Conservation (phyloP, 1,140 invertebrate species). For the Cylas formicarius region DNA sequence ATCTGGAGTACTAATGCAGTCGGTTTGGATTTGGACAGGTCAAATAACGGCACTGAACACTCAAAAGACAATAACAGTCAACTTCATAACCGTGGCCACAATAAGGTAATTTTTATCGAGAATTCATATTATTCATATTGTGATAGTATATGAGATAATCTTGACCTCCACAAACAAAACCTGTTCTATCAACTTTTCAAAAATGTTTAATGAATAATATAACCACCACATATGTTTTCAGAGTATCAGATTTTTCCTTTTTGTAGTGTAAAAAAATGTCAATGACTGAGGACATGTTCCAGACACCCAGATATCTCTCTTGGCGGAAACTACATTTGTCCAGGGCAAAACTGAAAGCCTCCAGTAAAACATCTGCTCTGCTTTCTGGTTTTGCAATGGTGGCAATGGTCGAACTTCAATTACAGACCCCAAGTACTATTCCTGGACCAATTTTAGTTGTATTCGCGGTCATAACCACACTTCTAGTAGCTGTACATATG, state of each 20-base stretch:
- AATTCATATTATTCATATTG: constrained; percentile 14
- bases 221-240: constrained; percentile 8
- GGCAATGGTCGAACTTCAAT: constrained; percentile 63
- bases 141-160: background rate
- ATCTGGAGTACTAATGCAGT: constrained; percentile 43
- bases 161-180: background rate
- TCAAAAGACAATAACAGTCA: constrained; percentile 12
- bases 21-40: constrained; percentile 39
- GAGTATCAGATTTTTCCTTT: constrained; percentile 4
- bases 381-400: constrained; percentile 98
- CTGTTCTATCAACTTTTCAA: constrained; percentile 5
- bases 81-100: constrained; percentile 19
- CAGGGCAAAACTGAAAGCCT: constrained; percentile 92
- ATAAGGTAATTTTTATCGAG: constrained; percentile 24
- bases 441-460: constrained; percentile 79
- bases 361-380: constrained; percentile 92
- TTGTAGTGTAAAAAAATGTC: constrained; percentile 50
- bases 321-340: constrained; percentile 90
- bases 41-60: constrained; percentile 13
- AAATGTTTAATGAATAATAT: background rate
- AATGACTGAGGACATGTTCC: constrained; percentile 64
- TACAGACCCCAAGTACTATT: constrained; percentile 30
- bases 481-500: constrained; percentile 96
- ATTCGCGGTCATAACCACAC: constrained; percentile 91
- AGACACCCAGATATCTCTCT: constrained; percentile 73